Conservation (phyloP, 1,140 invertebrate species). For the Drosophila prosaltans region DNA sequence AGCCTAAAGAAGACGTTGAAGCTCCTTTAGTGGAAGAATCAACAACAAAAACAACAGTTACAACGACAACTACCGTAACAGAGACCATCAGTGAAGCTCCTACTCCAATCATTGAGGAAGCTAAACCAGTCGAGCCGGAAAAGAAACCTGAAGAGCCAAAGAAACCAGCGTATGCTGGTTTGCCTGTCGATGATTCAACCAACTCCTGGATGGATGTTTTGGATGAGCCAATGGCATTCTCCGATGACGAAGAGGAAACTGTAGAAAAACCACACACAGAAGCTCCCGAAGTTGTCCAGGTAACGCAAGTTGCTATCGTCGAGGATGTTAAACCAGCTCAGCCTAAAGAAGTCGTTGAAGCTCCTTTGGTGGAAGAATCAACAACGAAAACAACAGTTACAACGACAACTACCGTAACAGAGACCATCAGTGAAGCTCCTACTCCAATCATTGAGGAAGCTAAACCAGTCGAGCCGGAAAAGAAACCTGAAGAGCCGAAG, state of each 20-base stretch:
- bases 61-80: conserved; percentile 12
- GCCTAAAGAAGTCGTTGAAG: background rate
- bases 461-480: conserved; percentile 20
- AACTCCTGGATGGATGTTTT: conserved; percentile 81
- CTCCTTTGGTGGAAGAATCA: background rate
- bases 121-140: background rate
- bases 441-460: conserved; percentile 6
- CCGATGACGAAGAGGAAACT: conserved; percentile 75
- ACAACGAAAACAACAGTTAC: conserved; percentile 23
- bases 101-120: background rate
- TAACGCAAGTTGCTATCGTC: background rate
- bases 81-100: conserved; percentile 15
- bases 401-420: conserved; percentile 38
- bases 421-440: conserved; percentile 24
- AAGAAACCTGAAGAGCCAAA: conserved; percentile 28
- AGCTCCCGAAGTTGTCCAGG: background rate
- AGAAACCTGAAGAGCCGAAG: conserved; percentile 42
- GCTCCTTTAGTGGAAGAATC: conserved; percentile 4
- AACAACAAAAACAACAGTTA: conserved; percentile 10
- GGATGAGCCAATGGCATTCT: conserved; percentile 84
- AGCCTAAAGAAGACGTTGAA: background rate
- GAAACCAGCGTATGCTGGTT: conserved; percentile 63
- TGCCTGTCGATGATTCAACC: conserved; percentile 67
- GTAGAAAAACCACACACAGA: background rate
- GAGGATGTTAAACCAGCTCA: background rate